Conservation (phyloP, 2,888 invertebrate species). For the Torymus auratus region DNA sequence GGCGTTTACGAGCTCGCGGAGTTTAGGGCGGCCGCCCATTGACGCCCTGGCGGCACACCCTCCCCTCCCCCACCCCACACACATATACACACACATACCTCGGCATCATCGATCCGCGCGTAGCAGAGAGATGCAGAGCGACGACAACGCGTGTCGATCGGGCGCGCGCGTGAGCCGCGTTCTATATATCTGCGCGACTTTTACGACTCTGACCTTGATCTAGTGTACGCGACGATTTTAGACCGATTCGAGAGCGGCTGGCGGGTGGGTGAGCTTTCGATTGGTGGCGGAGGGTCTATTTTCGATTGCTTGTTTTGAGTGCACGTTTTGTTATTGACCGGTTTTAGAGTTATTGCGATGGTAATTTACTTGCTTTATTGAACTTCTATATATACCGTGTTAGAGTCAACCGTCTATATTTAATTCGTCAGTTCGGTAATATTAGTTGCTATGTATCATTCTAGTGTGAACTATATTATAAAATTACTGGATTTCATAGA, state of each 20-base stretch:
- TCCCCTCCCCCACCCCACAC: constrained; percentile 5
- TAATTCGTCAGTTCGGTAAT: too few relatives aligned
- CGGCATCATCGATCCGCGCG: neutral
- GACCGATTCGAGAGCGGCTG: constrained; percentile 7
- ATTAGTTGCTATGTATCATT: too few relatives aligned
- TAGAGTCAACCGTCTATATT: too few relatives aligned
- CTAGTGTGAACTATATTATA: too few relatives aligned
- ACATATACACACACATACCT: too few relatives aligned
- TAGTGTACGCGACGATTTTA: constrained; percentile 45
- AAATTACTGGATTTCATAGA: too few relatives aligned
- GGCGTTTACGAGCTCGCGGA: constrained; percentile 70
- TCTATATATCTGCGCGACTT: constrained; percentile 50
- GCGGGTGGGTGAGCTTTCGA: constrained; percentile 10
- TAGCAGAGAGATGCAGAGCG: constrained; percentile 4
- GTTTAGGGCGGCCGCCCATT: constrained; percentile 59
- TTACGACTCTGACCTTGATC: constrained; percentile 71
- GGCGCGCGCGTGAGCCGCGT: neutral
- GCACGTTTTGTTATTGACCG: too few relatives aligned
- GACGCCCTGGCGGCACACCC: constrained; percentile 41
- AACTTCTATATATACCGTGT: too few relatives aligned
- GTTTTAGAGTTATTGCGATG: too few relatives aligned
- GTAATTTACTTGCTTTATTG: too few relatives aligned
- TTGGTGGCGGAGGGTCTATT: neutral
- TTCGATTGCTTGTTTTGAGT: too few relatives aligned
- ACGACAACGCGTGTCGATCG: constrained; percentile 29